A percentile compares a stretch with the other conserved stretches of the same genome.
phyloP scores from a whole-genome alignment of 2,797 vertebrate genomes.

The Ciconia nigra region DNA sequence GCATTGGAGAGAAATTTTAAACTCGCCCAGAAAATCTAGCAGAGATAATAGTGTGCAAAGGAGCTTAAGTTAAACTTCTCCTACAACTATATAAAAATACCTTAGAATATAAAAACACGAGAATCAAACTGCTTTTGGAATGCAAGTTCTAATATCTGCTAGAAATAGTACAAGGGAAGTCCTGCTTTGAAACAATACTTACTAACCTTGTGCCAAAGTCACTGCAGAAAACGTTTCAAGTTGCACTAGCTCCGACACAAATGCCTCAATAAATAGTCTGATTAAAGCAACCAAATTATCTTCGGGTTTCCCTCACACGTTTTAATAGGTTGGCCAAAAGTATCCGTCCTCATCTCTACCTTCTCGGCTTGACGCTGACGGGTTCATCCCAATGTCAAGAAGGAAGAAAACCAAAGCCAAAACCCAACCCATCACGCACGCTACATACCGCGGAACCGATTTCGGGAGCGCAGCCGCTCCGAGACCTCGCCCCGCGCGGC shows the following conservation, averaged over 20 bases:
- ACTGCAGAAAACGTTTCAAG: constrained; percentile 41
- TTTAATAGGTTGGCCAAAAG: neutral
- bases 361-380: neutral
- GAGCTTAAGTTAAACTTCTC: neutral
- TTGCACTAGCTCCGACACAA: neutral
- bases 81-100: neutral
- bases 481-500: neutral
- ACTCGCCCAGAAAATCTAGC: neutral
- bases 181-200: neutral
- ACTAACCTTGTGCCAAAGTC: constrained; percentile 67
- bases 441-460: neutral
- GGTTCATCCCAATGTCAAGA: neutral
- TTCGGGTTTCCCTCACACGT: fast-evolving
- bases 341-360: fast-evolving
- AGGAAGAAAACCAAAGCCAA: neutral
- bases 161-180: neutral
- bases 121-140: neutral
- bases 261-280: neutral
- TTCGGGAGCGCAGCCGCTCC: neutral
- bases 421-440: neutral
- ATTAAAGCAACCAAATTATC: neutral
- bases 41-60: fast-evolving
- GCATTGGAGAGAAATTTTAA: neutral
- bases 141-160: neutral
- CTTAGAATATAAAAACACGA: neutral